Evolutionary conservation across 2,888 invertebrate species (phyloP).

Genomic region (Cyaniris semiargus): DNA sequence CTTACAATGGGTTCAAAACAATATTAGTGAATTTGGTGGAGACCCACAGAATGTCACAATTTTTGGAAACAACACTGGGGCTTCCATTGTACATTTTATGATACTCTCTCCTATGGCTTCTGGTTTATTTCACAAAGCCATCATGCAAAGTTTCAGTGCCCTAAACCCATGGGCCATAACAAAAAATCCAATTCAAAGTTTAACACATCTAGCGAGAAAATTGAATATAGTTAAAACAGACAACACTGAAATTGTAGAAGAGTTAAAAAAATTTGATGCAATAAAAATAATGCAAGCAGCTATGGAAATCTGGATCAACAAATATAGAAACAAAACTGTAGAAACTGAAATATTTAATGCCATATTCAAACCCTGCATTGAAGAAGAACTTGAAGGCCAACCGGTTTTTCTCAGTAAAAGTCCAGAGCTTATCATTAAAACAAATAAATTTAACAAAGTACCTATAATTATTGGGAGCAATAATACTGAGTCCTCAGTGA

Average conservation of each 20-base stretch:
- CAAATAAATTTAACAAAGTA: constrained; percentile 68
- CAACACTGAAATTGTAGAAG: constrained; percentile 61
- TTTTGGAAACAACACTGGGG: constrained; percentile 73
- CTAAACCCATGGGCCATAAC: constrained; percentile 65
- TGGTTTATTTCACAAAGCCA: constrained; percentile 72
- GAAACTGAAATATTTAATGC: constrained; percentile 54
- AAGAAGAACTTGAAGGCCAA: constrained; percentile 69
- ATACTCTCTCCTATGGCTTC: constrained; percentile 73
- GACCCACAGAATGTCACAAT: constrained; percentile 72
- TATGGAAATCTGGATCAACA: constrained; percentile 35
- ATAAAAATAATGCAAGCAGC: constrained; percentile 56
- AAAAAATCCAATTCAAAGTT: constrained; percentile 59
- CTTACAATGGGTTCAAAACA: constrained; percentile 69
- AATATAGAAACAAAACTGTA: constrained; percentile 5
- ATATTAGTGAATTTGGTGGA: constrained; percentile 69
- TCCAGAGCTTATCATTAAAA: constrained; percentile 62
- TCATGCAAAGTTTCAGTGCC: constrained; percentile 70
- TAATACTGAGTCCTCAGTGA: constrained; percentile 60
- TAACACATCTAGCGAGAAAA: constrained; percentile 56
- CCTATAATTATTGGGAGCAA: constrained; percentile 71
- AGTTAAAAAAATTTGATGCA: constrained; percentile 53
- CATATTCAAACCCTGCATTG: constrained; percentile 68
- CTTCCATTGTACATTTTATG: constrained; percentile 69
- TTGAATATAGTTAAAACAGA: constrained; percentile 55
- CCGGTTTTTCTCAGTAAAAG: constrained; percentile 66